Base-by-base conservation (phyloP, 1,140 invertebrate species). In the Saccostrea echinata region DNA sequence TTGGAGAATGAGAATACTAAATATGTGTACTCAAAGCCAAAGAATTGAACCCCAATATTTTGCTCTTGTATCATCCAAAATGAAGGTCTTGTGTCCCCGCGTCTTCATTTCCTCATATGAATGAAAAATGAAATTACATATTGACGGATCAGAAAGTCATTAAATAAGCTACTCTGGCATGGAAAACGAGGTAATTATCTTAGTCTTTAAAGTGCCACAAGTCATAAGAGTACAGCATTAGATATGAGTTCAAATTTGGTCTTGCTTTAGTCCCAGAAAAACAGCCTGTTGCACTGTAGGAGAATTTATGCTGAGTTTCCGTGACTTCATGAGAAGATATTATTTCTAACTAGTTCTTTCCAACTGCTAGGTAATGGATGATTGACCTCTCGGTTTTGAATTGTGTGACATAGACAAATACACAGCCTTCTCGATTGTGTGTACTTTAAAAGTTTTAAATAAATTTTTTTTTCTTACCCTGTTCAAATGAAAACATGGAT, bases 141-240 rank as follows among this genome's bases (percentile, higher is more conserved):
- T 61, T 61, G 68, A 76, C 12, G 13, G 13, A 33, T 76, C 30
- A 76, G 11, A 33, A 30, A 76, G 30, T 76, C 68, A 76, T 76
- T 33, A 76, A 33, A 76, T 33, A 12, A 76, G 27, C 68, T 30
- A 76, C 68, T 76, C 24, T 76, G 27, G 68, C 68, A 76, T 30
- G 27, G 68, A 30, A 76, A 76, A 76, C 27, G 68, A 33, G 13
- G 68, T 76, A 76, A 76, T 76, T 76, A 30, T 30, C 68, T 76
- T 33, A 4, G 13, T 30, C 18, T 61, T 61, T 61, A 18, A 21
- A 18, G n/a, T 61, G 55, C 13, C 55, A 61, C 55, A 61, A 61
- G 13, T 61, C 13, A 21, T 18, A 61, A 57, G n/a, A 61, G 18
- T 61, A 61, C 18, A 16, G n/a, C 6, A 3, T 21, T 61, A 21